Base-by-base conservation (phyloP, 2,888 invertebrate species). In the Troglohyphantes excavatus region DNA sequence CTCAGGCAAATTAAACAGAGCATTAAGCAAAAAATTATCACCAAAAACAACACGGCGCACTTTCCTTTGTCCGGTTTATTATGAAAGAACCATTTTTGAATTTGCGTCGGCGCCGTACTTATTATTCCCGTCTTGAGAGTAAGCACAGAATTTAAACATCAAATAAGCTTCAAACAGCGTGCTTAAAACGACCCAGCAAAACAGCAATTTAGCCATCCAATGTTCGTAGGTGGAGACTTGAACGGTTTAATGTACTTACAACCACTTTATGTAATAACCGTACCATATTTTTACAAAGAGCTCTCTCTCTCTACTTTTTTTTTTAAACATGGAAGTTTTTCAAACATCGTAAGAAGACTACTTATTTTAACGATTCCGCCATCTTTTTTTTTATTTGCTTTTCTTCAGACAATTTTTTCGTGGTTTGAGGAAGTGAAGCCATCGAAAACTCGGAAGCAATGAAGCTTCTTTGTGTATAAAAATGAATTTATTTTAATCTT, bases 211-310 rank as follows among this genome's bases (percentile, higher is more conserved):
- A 3, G 59, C 9, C 43, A 29, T 13, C 27, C n/a, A 13, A 23
- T 13, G 65, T n/a, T 39, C 33, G 72, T 83, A 72, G 43, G 63
- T 39, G 73, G 39, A 29, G 43, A 26, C 61, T 73, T 11, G 27
- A 65, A 72, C 33, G 65, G 73, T 78, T 70, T 86, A 72, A 79
- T 75, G 78, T 86, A 79, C 79, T 78, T 79, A 63, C 61, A 67
- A 61, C 63, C 85, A 86, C 86, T 86, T 86, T 72, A 63, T 63
- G 79, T 72, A 86, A 86, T 86, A 86, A 86, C 72, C 59, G 39
- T 17, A 26, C 27, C 46, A 17, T 46, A 46, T 19, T 33, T 68
- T 33, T 68, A 53, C 53, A 53, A 53, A 53, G 39, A 27, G 29
- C 46, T 21, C 46, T 19, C 70, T 70, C 46, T 26, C 3, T 2